A percentile compares a stretch with the other conserved stretches of the same genome.
Conservation (phyloP, 2,797 vertebrate genomes). For the Jordanella pulchra region DNA sequence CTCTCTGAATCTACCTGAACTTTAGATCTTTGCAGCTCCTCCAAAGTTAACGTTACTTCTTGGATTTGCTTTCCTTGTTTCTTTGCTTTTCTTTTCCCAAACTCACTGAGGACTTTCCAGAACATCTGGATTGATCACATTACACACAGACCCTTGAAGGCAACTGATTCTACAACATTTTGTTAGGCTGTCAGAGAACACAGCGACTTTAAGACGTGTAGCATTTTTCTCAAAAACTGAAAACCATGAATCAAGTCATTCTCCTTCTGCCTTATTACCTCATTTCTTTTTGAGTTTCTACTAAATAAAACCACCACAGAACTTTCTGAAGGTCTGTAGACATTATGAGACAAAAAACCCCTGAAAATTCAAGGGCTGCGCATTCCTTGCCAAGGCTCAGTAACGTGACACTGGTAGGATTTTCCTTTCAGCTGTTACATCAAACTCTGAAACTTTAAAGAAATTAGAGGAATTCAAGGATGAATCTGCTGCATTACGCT, state of each 20-base stretch:
- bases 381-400: neutral
- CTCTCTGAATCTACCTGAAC: too few relatives aligned
- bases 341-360: neutral
- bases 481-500: constrained; percentile 1
- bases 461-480: neutral
- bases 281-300: neutral
- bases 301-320: neutral
- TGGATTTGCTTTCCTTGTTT: too few relatives aligned
- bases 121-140: too few relatives aligned
- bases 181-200: too few relatives aligned
- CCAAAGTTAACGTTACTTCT: too few relatives aligned
- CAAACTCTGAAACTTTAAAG: neutral
- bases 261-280: neutral
- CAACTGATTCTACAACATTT: too few relatives aligned
- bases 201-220: too few relatives aligned
- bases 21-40: too few relatives aligned
- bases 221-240: too few relatives aligned
- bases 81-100: too few relatives aligned
- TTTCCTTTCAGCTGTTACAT: neutral
- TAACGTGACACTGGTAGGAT: neutral
- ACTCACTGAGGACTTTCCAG: neutral
- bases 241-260: too few relatives aligned
- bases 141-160: too few relatives aligned
- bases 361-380: neutral
- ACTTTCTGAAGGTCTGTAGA: neutral